Conservation (phyloP, 2,113 vertebrate species). For the Oceanodroma tethys region DNA sequence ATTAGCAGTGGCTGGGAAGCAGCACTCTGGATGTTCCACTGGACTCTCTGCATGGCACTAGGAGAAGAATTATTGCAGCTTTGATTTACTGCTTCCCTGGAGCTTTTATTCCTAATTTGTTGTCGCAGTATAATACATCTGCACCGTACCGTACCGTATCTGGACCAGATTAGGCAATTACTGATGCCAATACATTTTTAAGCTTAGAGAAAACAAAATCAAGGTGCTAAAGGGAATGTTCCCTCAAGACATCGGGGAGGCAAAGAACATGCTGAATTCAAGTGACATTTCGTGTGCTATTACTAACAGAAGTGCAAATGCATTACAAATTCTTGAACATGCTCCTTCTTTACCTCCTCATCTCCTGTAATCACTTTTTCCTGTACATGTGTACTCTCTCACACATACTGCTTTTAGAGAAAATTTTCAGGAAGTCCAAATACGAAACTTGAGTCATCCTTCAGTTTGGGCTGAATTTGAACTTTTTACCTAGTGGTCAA, state of each 20-base stretch:
- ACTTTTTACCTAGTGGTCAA: slow-evolving; percentile 61
- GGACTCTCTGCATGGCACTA: not conserved
- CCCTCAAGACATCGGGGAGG: not conserved
- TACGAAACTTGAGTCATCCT: slow-evolving; percentile 47
- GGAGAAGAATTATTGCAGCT: not conserved
- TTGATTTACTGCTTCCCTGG: not conserved
- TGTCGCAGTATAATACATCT: not conserved
- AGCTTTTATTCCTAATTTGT: slow-evolving; percentile 1
- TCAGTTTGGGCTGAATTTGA: slow-evolving; percentile 53
- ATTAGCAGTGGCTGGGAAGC: not conserved
- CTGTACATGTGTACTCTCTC: slow-evolving; percentile 4
- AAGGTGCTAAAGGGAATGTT: not conserved
- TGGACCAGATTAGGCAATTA: not conserved
- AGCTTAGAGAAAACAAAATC: not conserved
- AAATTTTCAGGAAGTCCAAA: slow-evolving; percentile 52
- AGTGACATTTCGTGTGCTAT: not conserved
- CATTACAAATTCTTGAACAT: not conserved
- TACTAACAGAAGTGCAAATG: not conserved
- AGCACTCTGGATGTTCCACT: fast-evolving
- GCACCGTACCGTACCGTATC: not conserved
- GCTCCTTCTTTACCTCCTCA: not conserved
- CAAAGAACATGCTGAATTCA: not conserved
- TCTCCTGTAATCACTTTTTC: slow-evolving; percentile 8
- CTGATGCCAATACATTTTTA: not conserved
- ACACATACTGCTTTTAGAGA: slow-evolving; percentile 24